Conservation (phyloP, 2,888 invertebrate species). For the Mechanitis messenoides region DNA sequence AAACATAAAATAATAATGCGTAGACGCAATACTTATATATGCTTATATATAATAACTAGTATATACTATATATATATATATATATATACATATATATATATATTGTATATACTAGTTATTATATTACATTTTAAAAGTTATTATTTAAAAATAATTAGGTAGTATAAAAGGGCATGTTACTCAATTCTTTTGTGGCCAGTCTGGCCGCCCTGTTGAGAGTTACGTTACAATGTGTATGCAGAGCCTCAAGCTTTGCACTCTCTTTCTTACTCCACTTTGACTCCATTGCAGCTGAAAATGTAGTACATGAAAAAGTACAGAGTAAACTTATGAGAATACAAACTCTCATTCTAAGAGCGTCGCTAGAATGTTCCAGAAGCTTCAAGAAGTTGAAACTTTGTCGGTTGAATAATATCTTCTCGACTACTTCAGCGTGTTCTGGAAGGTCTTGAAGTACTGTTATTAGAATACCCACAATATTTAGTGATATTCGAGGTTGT, state of each 20-base stretch:
- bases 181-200: slow-evolving; percentile 73
- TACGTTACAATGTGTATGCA: slow-evolving; percentile 79
- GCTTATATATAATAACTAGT: too few relatives aligned
- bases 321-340: slow-evolving; percentile 84
- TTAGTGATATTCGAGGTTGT: slow-evolving; percentile 79
- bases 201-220: slow-evolving; percentile 78
- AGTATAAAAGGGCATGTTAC: slow-evolving; percentile 72
- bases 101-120: too few relatives aligned
- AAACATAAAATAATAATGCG: too few relatives aligned
- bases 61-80: too few relatives aligned
- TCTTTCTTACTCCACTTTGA: slow-evolving; percentile 78
- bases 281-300: slow-evolving; percentile 75
- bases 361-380: slow-evolving; percentile 76
- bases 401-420: slow-evolving; percentile 80
- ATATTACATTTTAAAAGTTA: not conserved
- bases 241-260: slow-evolving; percentile 75
- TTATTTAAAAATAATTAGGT: slow-evolving; percentile 11
- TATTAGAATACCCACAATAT: slow-evolving; percentile 83
- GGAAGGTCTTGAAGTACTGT: slow-evolving; percentile 84
- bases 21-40: too few relatives aligned
- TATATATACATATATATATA: too few relatives aligned
- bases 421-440: slow-evolving; percentile 85
- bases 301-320: slow-evolving; percentile 80
- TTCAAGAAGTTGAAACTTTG: slow-evolving; percentile 68
- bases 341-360: slow-evolving; percentile 78